Evolutionary conservation across 2,888 invertebrate genomes (phyloP).

Genomic region (Anorthoa munda): DNA sequence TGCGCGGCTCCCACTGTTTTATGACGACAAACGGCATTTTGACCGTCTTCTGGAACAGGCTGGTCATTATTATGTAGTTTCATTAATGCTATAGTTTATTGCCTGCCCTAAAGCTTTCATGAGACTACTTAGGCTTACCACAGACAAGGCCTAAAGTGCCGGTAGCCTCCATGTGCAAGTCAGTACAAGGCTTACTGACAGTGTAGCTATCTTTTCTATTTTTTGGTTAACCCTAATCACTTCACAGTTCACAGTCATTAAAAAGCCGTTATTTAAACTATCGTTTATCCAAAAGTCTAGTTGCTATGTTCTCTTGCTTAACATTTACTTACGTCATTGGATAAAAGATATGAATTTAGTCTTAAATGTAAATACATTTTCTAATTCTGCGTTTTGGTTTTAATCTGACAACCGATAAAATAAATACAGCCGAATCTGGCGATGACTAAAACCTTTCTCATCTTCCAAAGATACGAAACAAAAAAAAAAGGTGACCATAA

Average conservation of each 20-base stretch:
- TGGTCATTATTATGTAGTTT: slow-evolving; percentile 26
- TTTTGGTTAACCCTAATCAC: not conserved
- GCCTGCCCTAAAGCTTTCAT: not conserved
- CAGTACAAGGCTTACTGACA: not conserved
- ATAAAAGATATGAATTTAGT: not conserved
- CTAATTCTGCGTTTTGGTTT: not conserved
- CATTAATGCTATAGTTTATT: slow-evolving; percentile 12
- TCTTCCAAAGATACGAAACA: slow-evolving; percentile 16
- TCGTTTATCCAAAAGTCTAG: not conserved
- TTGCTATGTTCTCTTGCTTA: not conserved
- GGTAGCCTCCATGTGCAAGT: too few species aligned
- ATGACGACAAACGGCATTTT: slow-evolving; percentile 46
- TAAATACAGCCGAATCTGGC: not conserved
- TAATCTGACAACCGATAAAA: slow-evolving; percentile 6
- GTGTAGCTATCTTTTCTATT: not conserved
- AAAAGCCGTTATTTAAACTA: not conserved
- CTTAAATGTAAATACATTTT: slow-evolving; percentile 2
- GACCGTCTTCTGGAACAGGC: slow-evolving; percentile 27
- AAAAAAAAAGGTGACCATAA: slow-evolving; percentile 32
- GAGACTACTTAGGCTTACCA: not conserved
- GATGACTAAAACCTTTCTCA: slow-evolving; percentile 33
- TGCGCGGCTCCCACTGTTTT: slow-evolving; percentile 63
- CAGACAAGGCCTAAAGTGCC: not conserved
- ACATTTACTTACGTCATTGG: not conserved
- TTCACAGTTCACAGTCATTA: not conserved